These are phyloP conservation scores for Pluvianellus socialis DNA, from an alignment of 2,113 vertebrate species.

Conservation along the genomic window DNA sequence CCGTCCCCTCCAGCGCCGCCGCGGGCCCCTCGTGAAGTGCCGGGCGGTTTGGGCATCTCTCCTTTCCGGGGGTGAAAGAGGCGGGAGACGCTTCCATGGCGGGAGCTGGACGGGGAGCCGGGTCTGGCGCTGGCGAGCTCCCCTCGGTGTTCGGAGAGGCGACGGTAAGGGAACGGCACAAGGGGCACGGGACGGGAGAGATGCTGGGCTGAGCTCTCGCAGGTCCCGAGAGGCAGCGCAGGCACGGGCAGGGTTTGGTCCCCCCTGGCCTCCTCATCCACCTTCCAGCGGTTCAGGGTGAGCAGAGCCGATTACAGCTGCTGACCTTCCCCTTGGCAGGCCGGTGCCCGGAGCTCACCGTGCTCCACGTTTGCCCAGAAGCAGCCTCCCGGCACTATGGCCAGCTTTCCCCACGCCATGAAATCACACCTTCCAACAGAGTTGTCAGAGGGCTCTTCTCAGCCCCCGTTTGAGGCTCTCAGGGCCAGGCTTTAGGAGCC, in stretches of 20 bases:
- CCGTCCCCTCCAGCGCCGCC: too few relatives aligned
- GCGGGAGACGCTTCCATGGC: fast-evolving
- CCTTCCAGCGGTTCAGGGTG: background rate
- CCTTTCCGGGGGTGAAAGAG: fast-evolving
- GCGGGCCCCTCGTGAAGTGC: background rate
- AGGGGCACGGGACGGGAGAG: fast-evolving
- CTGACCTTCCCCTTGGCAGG: background rate
- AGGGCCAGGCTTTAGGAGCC: background rate
- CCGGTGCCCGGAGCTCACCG: fast-evolving
- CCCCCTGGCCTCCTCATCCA: background rate
- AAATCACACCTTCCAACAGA: background rate
- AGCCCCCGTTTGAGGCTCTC: background rate
- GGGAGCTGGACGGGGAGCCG: too few relatives aligned
- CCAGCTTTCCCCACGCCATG: background rate
- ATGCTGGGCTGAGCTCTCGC: fast-evolving
- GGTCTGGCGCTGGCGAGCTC: background rate
- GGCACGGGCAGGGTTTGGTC: background rate
- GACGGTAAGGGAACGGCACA: fast-evolving
- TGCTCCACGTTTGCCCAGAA: fast-evolving
- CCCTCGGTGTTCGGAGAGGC: background rate
- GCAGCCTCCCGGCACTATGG: fast-evolving
- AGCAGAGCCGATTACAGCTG: background rate
- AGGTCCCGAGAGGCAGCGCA: background rate
- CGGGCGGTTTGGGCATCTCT: too few relatives aligned
- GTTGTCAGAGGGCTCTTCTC: background rate